Evolutionary conservation across 1,140 invertebrate species (phyloP).

Genomic region (Prorops nasuta): DNA sequence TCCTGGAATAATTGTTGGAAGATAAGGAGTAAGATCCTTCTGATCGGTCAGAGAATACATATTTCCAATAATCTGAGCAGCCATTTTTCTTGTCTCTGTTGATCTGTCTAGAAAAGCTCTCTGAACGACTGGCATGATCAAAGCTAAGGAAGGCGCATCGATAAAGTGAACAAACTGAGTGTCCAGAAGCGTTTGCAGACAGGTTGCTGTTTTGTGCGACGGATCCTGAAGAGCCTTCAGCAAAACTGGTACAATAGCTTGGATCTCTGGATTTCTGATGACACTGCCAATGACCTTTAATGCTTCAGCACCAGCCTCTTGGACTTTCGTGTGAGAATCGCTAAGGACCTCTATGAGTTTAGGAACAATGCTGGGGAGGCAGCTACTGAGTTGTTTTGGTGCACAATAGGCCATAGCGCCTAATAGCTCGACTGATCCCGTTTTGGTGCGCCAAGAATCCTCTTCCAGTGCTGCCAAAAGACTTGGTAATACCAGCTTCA

Average conservation of each 20-base stretch:
- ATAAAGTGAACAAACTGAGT: constrained; percentile 99
- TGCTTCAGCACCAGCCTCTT: constrained; percentile 92
- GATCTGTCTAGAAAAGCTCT: constrained; percentile 95
- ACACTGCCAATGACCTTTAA: constrained; percentile 96
- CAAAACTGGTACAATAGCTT: constrained; percentile 90
- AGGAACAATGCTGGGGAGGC: constrained; percentile 97
- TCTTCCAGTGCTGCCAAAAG: constrained; percentile 91
- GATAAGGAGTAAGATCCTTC: constrained; percentile 95
- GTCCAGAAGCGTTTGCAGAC: constrained; percentile 88
- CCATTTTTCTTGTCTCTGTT: constrained; percentile 97
- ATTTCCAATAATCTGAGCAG: constrained; percentile 98
- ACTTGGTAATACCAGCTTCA: constrained; percentile 91
- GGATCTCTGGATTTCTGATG: constrained; percentile 98
- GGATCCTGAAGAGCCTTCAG: constrained; percentile 95
- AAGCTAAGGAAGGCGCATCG: constrained; percentile 94
- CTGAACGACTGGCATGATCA: constrained; percentile 99
- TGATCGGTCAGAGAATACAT: constrained; percentile 99
- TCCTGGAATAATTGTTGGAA: constrained; percentile 95
- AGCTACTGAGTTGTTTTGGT: constrained; percentile 96
- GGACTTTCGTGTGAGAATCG: constrained; percentile 98
- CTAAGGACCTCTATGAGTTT: constrained; percentile 95
- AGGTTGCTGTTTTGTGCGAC: constrained; percentile 89
- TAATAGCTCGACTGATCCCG: constrained; percentile 92
- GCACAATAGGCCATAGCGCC: constrained; percentile 98
- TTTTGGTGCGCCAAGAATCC: constrained; percentile 98